Percentiles rank a stretch among this genome's conserved stretches.
phyloP scores from a whole-genome alignment of 2,888 invertebrate genomes.

The Pseudolycoriella hygida region DNA sequence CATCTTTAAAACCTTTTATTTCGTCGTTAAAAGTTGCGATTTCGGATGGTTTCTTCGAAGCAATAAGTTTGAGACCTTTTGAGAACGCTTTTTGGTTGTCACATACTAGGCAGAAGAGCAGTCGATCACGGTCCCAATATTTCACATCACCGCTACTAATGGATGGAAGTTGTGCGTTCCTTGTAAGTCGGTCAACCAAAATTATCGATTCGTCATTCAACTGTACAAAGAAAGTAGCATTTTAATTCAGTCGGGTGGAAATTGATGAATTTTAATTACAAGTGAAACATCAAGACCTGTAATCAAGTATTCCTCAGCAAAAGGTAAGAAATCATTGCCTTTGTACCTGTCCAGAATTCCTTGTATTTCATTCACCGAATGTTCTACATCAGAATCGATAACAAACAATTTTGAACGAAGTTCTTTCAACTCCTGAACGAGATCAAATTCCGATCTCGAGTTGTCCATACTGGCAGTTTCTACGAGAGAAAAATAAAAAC shows the following conservation, averaged over 20 bases:
- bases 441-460: no score
- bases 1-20: neutral
- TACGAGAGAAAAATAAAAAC: no score
- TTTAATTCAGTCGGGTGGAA: neutral
- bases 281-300: neutral
- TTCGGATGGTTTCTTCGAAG: neutral
- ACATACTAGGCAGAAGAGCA: neutral
- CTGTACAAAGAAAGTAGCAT: neutral
- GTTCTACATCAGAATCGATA: neutral
- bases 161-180: neutral
- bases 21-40: neutral
- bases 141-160: neutral
- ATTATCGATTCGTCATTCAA: neutral
- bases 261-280: neutral
- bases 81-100: neutral
- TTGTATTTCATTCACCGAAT: neutral
- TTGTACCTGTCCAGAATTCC: neutral
- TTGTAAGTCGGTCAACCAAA: neutral
- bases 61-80: neutral
- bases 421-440: neutral
- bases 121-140: constrained; percentile 2
- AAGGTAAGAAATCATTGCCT: neutral
- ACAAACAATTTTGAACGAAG: neutral
- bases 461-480: no score
- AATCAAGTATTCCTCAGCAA: constrained; percentile 2